Evolutionary conservation across 2,113 vertebrate genomes (phyloP).

Genomic region (Motacilla alba): DNA sequence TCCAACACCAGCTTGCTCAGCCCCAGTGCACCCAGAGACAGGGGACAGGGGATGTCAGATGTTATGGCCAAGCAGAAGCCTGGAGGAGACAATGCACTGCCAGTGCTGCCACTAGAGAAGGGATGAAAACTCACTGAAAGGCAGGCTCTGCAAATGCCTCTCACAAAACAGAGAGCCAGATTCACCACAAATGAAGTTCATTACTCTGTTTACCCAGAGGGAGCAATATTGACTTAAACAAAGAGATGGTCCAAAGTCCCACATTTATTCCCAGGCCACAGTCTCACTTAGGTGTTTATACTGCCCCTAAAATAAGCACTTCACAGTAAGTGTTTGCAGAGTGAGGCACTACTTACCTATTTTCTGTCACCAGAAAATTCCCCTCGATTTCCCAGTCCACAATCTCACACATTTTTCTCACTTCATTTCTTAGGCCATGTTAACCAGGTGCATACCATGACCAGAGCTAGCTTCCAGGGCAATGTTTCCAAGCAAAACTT

Average conservation of each 20-base stretch:
- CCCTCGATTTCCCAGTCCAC: background rate
- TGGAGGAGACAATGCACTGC: background rate
- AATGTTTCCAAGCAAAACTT: background rate
- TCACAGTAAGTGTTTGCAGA: background rate
- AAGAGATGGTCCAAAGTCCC: background rate
- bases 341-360: background rate
- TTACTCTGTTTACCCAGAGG: background rate
- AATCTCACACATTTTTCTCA: background rate
- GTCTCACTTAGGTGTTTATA: background rate
- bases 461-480: background rate
- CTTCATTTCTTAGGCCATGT: background rate
- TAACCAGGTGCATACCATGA: background rate
- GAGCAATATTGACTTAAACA: background rate
- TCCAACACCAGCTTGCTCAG: background rate
- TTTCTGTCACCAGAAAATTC: background rate
- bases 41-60: rapidly evolving
- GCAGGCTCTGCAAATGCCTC: background rate
- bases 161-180: background rate
- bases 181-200: background rate
- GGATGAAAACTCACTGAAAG: background rate
- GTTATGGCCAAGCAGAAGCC: background rate
- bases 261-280: background rate
- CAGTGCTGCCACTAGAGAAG: background rate
- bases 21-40: rapidly evolving
- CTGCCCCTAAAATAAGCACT: background rate